These are phyloP conservation scores for Neoascia interrupta DNA, from an alignment of 2,888 invertebrate genomes.

Conservation along the genomic window DNA sequence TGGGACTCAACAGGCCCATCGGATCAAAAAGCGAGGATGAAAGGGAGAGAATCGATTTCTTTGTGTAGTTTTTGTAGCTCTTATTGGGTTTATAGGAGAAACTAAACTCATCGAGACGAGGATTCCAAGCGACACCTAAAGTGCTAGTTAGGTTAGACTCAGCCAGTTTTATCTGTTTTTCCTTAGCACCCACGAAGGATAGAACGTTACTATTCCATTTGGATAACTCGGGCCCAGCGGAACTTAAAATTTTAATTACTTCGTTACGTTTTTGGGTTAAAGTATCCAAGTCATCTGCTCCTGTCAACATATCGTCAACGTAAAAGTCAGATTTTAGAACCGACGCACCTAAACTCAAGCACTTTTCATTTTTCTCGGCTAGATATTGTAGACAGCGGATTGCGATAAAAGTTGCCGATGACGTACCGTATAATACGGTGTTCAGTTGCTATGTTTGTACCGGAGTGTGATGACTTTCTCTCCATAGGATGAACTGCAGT, in stretches of 20 bases:
- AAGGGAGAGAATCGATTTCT: slow-evolving; percentile 22
- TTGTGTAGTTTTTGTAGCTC: too few species aligned
- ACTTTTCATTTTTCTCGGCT: slow-evolving; percentile 62
- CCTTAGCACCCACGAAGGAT: too few species aligned
- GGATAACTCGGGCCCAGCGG: slow-evolving; percentile 1
- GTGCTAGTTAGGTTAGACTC: too few species aligned
- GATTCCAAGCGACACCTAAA: slow-evolving; percentile 30
- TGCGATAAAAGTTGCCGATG: slow-evolving; percentile 48
- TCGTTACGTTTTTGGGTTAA: not conserved
- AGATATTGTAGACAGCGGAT: slow-evolving; percentile 28
- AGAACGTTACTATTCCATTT: slow-evolving; percentile 29
- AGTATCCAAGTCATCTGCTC: not conserved
- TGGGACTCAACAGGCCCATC: slow-evolving; percentile 35
- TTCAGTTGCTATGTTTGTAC: slow-evolving; percentile 23
- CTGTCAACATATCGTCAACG: slow-evolving; percentile 46
- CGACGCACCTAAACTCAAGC: slow-evolving; percentile 61
- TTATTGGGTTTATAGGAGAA: too few species aligned
- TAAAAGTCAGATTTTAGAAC: not conserved
- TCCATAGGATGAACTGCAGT: slow-evolving; percentile 43
- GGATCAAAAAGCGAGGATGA: slow-evolving; percentile 48
- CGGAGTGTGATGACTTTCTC: not conserved
- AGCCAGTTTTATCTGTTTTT: too few species aligned
- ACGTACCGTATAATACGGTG: slow-evolving; percentile 30
- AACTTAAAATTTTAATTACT: not conserved
- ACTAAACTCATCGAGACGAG: slow-evolving; percentile 10